Base-by-base conservation (phyloP, 2,888 invertebrate genomes). In the Salpingus planirostris region DNA sequence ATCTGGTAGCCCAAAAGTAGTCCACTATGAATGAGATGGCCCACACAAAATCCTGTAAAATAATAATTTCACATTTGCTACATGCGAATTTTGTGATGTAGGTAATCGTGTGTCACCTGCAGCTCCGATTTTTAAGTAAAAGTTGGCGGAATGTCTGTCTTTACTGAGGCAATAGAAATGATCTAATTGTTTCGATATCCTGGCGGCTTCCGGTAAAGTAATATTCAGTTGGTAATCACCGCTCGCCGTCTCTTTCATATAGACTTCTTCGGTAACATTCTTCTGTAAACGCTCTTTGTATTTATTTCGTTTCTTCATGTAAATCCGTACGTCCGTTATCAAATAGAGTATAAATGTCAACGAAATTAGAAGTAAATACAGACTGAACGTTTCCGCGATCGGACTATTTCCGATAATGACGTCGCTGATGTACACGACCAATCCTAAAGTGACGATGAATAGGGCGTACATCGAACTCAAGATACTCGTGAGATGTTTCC, bases 11-110 rank as follows among this genome's bases (percentile, higher is more conserved):
- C 74, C 21, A 86, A 67, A 23, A 78, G 65, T 6, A 87, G 67
- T 2, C 80, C 72, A 27, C 80, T 78, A 63, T 86, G 83, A 6
- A 85, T 77, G 50, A 87, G 67, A 55, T 83, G 79, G 2, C 86
- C 86, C 34, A 86, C 70, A 24, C 85, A 85, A 52, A 87, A 87
- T 42, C 71, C 85, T 84, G 66, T 13, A 63, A 65, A n/a, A n/a
- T n/a, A 14, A 33, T 37, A 38, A 29, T 10, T 25, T 11, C n/a
- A 10, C 25, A 18, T 7, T 18, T 8, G 21, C n/a, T n/a, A n/a
- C n/a, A n/a, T 24, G 13, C 3, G 10, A 30, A 3, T 6, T 22
- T 22, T 8, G 13, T 33, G 3, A 12, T 21, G 3, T 15, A 15
- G 11, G 3, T 13, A 21, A 15, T 15, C 11, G 15, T 31, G 13